phyloP scores from a whole-genome alignment of 2,888 invertebrate genomes.

The Drosophila neutralis region DNA sequence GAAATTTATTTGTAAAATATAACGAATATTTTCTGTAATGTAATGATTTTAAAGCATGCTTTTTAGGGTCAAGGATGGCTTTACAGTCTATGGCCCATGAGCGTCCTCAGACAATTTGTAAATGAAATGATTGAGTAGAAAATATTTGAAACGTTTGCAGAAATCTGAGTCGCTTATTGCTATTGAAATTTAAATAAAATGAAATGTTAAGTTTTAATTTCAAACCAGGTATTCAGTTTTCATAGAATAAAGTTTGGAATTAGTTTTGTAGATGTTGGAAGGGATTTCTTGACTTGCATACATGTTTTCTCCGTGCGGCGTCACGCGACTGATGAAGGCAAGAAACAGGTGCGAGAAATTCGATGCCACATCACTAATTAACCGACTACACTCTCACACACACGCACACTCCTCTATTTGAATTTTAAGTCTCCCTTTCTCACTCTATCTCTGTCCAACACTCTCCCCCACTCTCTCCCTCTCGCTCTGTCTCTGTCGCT shows the following conservation, averaged over 20 bases:
- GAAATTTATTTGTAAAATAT: not conserved
- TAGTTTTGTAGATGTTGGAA: too few species aligned
- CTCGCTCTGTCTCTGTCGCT: too few species aligned
- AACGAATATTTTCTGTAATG: not conserved
- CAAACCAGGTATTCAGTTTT: too few species aligned
- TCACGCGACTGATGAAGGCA: not conserved
- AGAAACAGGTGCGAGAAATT: conserved; percentile 8
- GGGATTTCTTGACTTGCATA: not conserved
- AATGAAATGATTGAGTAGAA: not conserved
- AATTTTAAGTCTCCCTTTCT: not conserved
- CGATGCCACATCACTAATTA: conserved; percentile 15
- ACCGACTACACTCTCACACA: not conserved
- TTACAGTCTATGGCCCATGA: not conserved
- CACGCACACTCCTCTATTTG: not conserved
- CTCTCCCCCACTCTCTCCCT: not conserved
- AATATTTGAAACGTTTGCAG: not conserved
- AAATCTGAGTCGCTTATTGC: not conserved
- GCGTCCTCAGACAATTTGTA: too few species aligned
- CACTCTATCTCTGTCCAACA: not conserved
- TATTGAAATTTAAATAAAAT: not conserved
- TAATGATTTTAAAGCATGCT: not conserved
- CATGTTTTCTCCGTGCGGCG: too few species aligned
- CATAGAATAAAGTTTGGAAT: too few species aligned
- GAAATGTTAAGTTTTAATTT: not conserved
- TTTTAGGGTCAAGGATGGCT: not conserved